Percentiles rank a stretch among this genome's conserved stretches.
Conservation (phyloP, 2,888 invertebrate species). For the Griposia aprilina region DNA sequence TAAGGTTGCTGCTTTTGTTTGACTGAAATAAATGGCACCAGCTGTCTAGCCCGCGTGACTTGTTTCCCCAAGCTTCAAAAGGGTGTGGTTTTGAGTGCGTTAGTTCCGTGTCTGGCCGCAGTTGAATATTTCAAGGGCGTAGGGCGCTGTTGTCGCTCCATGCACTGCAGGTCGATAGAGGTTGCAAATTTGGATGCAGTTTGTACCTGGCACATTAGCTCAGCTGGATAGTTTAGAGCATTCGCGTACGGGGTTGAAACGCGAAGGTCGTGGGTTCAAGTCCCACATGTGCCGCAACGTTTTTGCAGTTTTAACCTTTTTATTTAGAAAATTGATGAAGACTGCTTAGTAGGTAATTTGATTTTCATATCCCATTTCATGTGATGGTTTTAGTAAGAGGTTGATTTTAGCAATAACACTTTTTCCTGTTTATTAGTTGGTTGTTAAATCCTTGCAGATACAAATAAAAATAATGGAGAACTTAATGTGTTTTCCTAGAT, state of each 20-base stretch:
- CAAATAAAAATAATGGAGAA: not conserved
- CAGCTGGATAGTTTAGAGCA: conserved; percentile 47
- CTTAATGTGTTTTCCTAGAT: no score
- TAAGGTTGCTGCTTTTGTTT: not conserved
- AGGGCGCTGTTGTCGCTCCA: conserved; percentile 28
- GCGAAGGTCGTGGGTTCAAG: conserved; percentile 50
- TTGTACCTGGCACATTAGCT: conserved; percentile 48
- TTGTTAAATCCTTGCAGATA: not conserved
- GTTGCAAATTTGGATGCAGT: not conserved
- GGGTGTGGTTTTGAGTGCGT: not conserved
- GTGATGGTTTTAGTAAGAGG: not conserved
- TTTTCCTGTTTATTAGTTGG: not conserved
- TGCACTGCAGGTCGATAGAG: conserved; percentile 17
- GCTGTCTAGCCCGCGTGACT: not conserved
- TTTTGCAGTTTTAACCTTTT: conserved; percentile 11
- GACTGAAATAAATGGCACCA: conserved; percentile 20
- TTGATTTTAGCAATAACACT: not conserved
- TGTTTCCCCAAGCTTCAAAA: not conserved
- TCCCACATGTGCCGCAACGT: conserved; percentile 41
- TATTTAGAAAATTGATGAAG: not conserved
- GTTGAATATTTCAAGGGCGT: not conserved
- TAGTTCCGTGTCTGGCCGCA: conserved; percentile 17
- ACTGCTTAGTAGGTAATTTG: not conserved
- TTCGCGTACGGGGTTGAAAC: conserved; percentile 47
- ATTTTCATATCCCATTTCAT: not conserved